Evolutionary conservation across 2,113 vertebrate genomes (phyloP), one percentile per base, ranked within the genome.

Genomic region (Cephalophus harveyi): DNA sequence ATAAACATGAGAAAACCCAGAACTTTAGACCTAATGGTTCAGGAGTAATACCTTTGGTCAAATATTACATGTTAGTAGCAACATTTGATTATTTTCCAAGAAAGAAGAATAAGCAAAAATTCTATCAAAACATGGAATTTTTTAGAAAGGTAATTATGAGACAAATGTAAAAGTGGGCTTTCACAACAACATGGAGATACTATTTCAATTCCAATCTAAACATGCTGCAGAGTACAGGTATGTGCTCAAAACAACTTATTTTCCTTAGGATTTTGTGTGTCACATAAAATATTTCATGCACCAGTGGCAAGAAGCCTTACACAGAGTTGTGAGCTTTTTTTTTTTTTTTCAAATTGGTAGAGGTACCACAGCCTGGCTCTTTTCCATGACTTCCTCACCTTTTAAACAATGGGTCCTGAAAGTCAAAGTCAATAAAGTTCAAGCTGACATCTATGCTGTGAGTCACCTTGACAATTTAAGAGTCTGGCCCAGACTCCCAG

Each of bases 1-100:
- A 97, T 33, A 96, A 97, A 97, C 28, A 57, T 54, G 50, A 57
- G 48, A 95, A 97, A 90, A 78, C 3, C 23, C 76, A 88, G n/a
- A 55, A 88, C 57, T 92, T 93, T 46, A 83, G 43, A 87, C 48
- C 33, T 54, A 17, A 19, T 16, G 16, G n/a, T 83, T 95, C 95
- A 54, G 50, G 59, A 97, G 16, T 60, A 96, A 87, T 87, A 36
- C 21, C 3, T 94, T 92, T 87, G 60, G 59, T 87, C n/a, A 96
- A 96, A 95, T 60, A 92, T n/a, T 52, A 87, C 19, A 88, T 46
- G 52, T 36, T 67, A 93, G 15, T 60, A 94, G 62, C 54, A 95
- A 82, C 17, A 60, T 74, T 52, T 92, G 43, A 92, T 90, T 92
- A 55, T 89, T 96, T 94, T 96, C 59, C 28, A 57, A 82, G n/a